Evolutionary conservation across 2,113 vertebrate genomes (phyloP), one percentile per base, ranked within the genome.

Genomic region (Gasterosteus nipponicus): DNA sequence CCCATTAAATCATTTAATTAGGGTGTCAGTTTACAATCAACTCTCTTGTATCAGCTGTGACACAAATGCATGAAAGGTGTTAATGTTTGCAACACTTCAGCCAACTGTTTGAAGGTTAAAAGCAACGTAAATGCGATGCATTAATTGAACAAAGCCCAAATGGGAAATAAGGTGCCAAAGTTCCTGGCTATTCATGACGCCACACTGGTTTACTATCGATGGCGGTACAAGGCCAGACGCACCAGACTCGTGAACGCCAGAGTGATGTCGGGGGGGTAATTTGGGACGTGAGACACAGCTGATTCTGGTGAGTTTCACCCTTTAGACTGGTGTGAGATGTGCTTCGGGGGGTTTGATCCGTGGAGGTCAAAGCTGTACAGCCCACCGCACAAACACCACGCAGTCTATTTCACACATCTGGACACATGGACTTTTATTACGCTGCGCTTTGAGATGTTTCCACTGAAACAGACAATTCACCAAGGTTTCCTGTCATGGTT

Each of bases 311-410:
- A 8, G 39, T 77, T 85, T 88, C 60, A 63, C 62, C 69, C 80
- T 68, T 74, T 59, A 58, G 60, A 80, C 58, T 82, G 77, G 83
- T 88, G 86, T 89, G 77, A 90, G 86, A 78, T 60, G 33, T 39
- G 76, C 81, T 87, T 64, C 63, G 14, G 84, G 86, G 78, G 49
- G 65, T 75, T 82, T 80, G 75, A 85, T 72, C 47, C 42, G 38
- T 71, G 41, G 76, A 89, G 79, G 81, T 89, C 86, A 83, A 76
- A 63, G 76, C 56, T 59, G 39, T 15, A 42, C 66, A 80, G 44
- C 12, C 47, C 38, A 19, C 26, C 31, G 47, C 2, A 71, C 59
- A 65, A 0, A 73, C 68, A 58, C 69, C 51, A 80, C 47, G 49
- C 66, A 72, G 35, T n/a, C 42, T 65, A 74, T 46, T 61, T 76